Percentiles rank a stretch among this genome's conserved stretches.
These are phyloP conservation scores for Agonopterix arenella DNA, from an alignment of 2,888 invertebrate species.

Conservation along the genomic window DNA sequence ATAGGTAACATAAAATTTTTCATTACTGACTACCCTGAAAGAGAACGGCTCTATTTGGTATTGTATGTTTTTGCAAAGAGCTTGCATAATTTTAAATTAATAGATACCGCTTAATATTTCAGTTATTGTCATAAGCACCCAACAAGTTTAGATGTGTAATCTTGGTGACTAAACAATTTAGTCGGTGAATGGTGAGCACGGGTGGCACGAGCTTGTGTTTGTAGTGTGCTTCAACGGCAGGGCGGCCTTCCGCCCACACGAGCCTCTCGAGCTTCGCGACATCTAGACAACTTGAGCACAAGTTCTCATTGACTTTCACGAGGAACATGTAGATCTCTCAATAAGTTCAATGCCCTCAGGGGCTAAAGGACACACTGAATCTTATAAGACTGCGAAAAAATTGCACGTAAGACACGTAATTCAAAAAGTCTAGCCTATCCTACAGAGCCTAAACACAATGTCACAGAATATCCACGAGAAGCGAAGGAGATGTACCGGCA, in stretches of 20 bases:
- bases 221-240: constrained; percentile 10
- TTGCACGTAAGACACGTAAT: too few species aligned
- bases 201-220: constrained; percentile 10
- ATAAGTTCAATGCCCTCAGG: not conserved
- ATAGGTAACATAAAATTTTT: too few species aligned
- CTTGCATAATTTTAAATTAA: too few species aligned
- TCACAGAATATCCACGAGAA: constrained; percentile 5
- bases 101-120: too few species aligned
- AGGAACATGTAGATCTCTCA: too few species aligned
- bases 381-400: too few species aligned
- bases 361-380: not conserved
- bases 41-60: too few species aligned
- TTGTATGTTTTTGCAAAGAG: too few species aligned
- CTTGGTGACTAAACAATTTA: not conserved
- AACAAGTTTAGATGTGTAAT: constrained; percentile 1
- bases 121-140: not conserved
- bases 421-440: too few species aligned
- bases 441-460: not conserved
- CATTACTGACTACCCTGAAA: too few species aligned
- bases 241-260: constrained; percentile 17
- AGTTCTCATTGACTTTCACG: too few species aligned
- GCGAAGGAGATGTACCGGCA: constrained; percentile 15
- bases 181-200: constrained; percentile 2
- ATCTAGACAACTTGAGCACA: constrained; percentile 1
- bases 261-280: not conserved